Evolutionary conservation across 2,113 vertebrate genomes (phyloP).

Genomic region (Chitala chitala): DNA sequence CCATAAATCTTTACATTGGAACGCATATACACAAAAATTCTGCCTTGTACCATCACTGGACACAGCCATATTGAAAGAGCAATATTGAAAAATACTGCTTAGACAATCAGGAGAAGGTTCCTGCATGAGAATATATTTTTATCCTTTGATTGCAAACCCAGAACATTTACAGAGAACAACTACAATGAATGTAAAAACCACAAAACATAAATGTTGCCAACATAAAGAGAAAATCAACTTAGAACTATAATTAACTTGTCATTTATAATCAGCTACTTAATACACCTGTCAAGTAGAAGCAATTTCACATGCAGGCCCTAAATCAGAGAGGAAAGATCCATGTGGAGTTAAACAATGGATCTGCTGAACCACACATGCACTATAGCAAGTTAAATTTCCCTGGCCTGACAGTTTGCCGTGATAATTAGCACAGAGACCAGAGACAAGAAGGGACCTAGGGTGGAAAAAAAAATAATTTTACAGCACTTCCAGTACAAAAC

Average conservation of each 20-base stretch:
- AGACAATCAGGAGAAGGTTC: too few species aligned
- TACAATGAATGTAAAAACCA: too few species aligned
- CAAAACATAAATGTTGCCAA: too few species aligned
- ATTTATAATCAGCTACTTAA: constrained; percentile 11
- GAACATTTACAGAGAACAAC: too few species aligned
- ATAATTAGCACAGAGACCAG: constrained; percentile 16
- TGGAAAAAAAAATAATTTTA: constrained; percentile 16
- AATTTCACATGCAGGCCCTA: neutral
- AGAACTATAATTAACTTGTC: constrained; percentile 28
- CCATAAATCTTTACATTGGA: neutral
- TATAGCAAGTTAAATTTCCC: neutral
- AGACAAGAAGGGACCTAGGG: neutral
- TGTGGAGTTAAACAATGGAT: neutral
- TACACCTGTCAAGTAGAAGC: constrained; percentile 11
- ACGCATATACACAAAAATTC: neutral
- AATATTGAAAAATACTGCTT: too few species aligned
- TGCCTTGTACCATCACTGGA: too few species aligned
- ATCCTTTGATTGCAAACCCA: too few species aligned
- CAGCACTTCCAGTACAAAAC: neutral
- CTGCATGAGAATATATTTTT: too few species aligned
- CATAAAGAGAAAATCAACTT: too few species aligned
- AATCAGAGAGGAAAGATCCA: constrained; percentile 1
- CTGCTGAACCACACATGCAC: constrained; percentile 1
- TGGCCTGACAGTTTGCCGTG: constrained; percentile 20
- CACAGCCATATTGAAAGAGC: neutral